phyloP scores from a whole-genome alignment of 2,797 vertebrate genomes.

The Mus spretus region DNA sequence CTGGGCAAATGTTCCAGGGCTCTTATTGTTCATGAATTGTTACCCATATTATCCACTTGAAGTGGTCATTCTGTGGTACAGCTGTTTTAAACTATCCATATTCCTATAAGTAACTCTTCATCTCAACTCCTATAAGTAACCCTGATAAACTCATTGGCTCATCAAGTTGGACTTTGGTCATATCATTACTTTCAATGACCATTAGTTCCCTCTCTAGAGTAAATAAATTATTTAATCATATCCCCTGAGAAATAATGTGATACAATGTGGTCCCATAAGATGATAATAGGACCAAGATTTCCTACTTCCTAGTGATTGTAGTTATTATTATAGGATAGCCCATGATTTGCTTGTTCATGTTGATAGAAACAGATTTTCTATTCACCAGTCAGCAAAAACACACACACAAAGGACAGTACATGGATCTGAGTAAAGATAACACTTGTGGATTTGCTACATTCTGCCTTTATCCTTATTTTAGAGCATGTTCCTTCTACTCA shows the following conservation, averaged over 20 bases:
- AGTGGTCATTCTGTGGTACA: too few species aligned
- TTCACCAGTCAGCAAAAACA: neutral
- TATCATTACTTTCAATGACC: neutral
- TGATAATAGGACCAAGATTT: neutral
- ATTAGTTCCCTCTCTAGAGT: neutral
- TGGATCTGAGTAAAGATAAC: neutral
- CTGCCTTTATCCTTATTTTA: neutral
- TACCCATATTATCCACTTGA: too few species aligned
- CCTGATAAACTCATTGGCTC: neutral
- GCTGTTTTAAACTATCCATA: neutral
- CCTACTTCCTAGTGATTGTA: neutral
- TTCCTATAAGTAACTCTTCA: neutral
- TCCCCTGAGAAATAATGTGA: neutral
- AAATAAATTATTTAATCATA: neutral
- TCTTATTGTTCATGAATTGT: neutral
- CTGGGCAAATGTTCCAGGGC: neutral
- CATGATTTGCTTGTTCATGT: neutral
- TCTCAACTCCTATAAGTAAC: too few species aligned
- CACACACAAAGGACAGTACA: neutral
- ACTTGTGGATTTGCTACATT: neutral
- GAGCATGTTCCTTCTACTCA: neutral
- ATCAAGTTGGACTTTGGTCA: neutral
- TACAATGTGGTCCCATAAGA: neutral
- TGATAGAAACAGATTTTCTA: neutral
- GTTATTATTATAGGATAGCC: neutral